Percentiles rank a stretch among this genome's conserved stretches.
Conservation (phyloP, 2,113 vertebrate species). For the Heteronetta atricapilla region DNA sequence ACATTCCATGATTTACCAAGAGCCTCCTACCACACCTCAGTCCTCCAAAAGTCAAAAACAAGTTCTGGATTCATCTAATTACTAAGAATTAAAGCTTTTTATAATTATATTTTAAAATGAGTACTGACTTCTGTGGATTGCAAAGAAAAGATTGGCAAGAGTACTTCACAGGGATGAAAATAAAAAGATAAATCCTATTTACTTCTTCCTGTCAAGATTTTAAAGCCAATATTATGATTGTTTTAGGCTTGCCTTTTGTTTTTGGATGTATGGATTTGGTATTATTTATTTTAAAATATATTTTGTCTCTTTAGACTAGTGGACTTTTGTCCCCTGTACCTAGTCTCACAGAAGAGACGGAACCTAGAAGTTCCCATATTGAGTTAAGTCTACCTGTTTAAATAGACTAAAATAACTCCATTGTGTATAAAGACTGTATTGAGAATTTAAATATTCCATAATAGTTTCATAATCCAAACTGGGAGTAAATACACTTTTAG, state of each 20-base stretch:
- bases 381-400: not conserved
- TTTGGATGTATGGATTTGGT: not conserved
- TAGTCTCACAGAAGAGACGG: not conserved
- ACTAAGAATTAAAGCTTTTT: not conserved
- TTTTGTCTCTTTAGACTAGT: not conserved
- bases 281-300: not conserved
- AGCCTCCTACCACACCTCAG: accelerated
- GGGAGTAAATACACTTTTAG: not conserved
- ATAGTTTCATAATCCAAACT: not conserved
- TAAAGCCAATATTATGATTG: not conserved
- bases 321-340: not conserved
- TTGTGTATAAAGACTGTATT: not conserved
- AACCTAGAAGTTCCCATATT: not conserved
- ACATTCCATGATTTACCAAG: not conserved
- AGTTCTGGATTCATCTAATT: not conserved
- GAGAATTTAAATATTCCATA: not conserved
- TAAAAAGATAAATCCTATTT: not conserved
- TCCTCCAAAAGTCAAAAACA: not conserved
- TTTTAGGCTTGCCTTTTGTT: not conserved
- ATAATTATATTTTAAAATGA: not conserved
- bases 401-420: not conserved
- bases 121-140: not conserved
- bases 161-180: not conserved
- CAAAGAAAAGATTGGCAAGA: not conserved
- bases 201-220: not conserved